Percentiles rank a stretch among this genome's conserved stretches.
phyloP scores from a whole-genome alignment of 2,888 invertebrate species.

The Iselma pallidipennis region DNA sequence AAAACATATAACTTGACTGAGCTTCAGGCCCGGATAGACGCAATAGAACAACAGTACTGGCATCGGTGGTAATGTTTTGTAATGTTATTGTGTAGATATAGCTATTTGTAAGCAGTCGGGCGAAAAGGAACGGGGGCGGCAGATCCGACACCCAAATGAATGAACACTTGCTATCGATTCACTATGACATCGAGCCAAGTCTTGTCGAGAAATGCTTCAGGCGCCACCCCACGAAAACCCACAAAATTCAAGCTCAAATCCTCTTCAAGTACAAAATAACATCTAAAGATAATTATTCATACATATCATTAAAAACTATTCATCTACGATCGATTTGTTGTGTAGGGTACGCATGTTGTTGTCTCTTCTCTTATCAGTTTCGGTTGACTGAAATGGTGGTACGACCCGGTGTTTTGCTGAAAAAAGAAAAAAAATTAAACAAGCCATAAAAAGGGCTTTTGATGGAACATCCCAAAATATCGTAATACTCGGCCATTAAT shows the following conservation, averaged over 20 bases:
- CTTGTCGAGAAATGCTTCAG: neutral
- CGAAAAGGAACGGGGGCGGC: slow-evolving; percentile 4
- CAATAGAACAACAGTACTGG: neutral
- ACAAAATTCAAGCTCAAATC: neutral
- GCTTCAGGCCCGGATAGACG: slow-evolving; percentile 36
- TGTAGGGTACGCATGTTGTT: too few relatives aligned
- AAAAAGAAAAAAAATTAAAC: slow-evolving; percentile 20
- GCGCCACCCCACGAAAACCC: neutral
- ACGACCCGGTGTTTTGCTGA: neutral
- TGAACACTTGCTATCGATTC: neutral
- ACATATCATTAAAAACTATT: too few relatives aligned
- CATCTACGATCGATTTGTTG: too few relatives aligned
- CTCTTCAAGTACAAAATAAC: too few relatives aligned
- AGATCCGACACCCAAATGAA: neutral
- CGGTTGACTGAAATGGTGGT: neutral
- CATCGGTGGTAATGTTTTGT: neutral
- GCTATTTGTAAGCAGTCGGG: slow-evolving; percentile 2
- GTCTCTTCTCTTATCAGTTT: neutral
- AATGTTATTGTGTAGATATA: neutral
- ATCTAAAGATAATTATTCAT: too few relatives aligned
- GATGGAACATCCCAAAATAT: slow-evolving; percentile 47
- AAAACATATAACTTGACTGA: slow-evolving; percentile 39
- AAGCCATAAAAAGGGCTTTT: slow-evolving; percentile 33
- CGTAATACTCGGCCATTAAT: slow-evolving; percentile 53
- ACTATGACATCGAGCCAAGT: neutral